A percentile compares a stretch with the other conserved stretches of the same genome.
phyloP scores from a whole-genome alignment of 2,113 vertebrate species.

The Hemiscyllium ocellatum region DNA sequence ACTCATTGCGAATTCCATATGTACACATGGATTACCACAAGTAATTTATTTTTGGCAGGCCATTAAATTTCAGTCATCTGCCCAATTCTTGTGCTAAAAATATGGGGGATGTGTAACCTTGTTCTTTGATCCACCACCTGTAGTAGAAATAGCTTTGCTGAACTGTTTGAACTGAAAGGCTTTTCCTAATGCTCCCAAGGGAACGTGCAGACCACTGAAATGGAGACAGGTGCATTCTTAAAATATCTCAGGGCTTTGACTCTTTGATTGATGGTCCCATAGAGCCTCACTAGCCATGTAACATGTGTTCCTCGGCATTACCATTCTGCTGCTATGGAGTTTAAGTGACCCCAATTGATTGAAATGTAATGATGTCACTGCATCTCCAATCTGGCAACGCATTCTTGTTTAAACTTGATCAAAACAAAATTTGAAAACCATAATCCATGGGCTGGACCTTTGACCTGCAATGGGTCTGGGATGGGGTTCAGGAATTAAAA shows the following conservation, averaged over 20 bases:
- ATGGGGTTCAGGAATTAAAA: too few relatives aligned
- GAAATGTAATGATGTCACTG: not conserved
- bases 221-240: slow-evolving; percentile 13
- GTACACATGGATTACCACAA: not conserved
- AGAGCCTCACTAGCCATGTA: too few relatives aligned
- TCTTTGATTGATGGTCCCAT: not conserved
- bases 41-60: not conserved
- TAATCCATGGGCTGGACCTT: not conserved
- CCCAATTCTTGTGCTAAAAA: not conserved
- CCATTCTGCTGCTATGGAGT: not conserved
- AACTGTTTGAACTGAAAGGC: not conserved
- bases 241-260: not conserved
- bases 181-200: not conserved
- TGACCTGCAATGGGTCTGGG: too few relatives aligned
- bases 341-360: not conserved
- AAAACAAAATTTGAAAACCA: not conserved
- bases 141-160: not conserved
- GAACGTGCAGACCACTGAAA: not conserved
- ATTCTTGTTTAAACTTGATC: too few relatives aligned
- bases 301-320: not conserved
- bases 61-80: not conserved
- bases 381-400: not conserved
- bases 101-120: not conserved
- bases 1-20: not conserved
- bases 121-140: not conserved